phyloP scores from a whole-genome alignment of 2,888 invertebrate genomes.

The Lepetodrilus schrolli region DNA sequence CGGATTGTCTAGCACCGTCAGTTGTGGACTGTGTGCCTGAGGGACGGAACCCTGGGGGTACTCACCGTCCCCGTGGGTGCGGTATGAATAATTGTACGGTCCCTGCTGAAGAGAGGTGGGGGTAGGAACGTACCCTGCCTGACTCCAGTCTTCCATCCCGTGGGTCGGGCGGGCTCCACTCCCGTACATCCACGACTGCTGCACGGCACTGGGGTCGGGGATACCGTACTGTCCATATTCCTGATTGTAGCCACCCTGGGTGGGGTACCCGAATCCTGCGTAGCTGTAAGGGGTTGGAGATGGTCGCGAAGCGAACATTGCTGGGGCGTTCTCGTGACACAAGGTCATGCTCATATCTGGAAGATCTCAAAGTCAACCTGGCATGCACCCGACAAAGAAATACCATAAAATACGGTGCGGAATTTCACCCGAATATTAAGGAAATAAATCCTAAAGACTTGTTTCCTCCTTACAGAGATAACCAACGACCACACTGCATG shows the following conservation, averaged over 20 bases:
- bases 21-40: constrained; percentile 8
- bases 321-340: constrained; percentile 24
- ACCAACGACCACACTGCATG: too few relatives aligned
- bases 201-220: constrained; percentile 10
- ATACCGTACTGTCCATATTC: constrained; percentile 28
- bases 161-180: constrained; percentile 38
- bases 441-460: neutral
- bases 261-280: neutral
- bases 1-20: constrained; percentile 11
- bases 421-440: neutral
- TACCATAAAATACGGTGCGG: neutral
- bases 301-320: constrained; percentile 24
- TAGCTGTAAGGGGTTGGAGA: constrained; percentile 19
- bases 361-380: too few relatives aligned
- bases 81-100: constrained; percentile 40
- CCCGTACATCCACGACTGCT: constrained; percentile 44
- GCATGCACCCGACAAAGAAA: too few relatives aligned
- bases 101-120: constrained; percentile 25
- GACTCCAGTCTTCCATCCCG: constrained; percentile 59
- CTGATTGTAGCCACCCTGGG: constrained; percentile 23
- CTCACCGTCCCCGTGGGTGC: constrained; percentile 32
- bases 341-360: constrained; percentile 18
- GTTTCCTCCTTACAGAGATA: too few relatives aligned
- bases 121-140: constrained; percentile 30
- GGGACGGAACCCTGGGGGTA: constrained; percentile 30